Base-by-base conservation (phyloP, 2,113 vertebrate species). In the rat (Rattus norvegicus) region DNA sequence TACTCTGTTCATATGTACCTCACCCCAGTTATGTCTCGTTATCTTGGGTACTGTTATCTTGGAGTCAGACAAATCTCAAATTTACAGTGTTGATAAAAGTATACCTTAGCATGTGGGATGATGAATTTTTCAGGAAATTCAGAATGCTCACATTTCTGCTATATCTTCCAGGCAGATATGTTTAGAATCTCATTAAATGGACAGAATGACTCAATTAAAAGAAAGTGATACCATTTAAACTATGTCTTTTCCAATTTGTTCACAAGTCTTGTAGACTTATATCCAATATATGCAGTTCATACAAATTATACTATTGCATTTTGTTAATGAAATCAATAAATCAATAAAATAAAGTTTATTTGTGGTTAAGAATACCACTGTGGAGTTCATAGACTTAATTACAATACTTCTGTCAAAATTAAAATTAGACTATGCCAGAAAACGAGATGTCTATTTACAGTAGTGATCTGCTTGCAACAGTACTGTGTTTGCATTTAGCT, bases 121-220 rank as follows among this genome's bases (percentile, higher is more conserved):
- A 72, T 88, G 80, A 77, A n/a, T 33, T 7, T 20, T 24, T 47
- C 30, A 87, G 1, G 0, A 33, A 5, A 69, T 13, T 56, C 2
- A 19, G 11, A 54, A 19, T 72, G 6, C 12, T 54, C 7, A 54
- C 20, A 54, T 63, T 89, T 93, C 12, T 94, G 22, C 4, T 72
- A 11, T 59, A 54, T 36, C 13, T 92, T 86, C 1, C 5, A 63
- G 56, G 9, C 13, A 63, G 33, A 7, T 56, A 83, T 76, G 0
- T 1, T 87, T 92, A 20, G 0, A 7, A 86, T 96, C 33, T 4
- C 24, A 17, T 67, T 93, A 56, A 88, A 81, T 83, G 83, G 59
- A 90, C 52, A 91, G 92, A 96, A 83, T 69, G 0, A 73, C 26
- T 39, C 47, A 92, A 80, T 88, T 93, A 73, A 93, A 43, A 87